Percentiles rank a stretch among this genome's conserved stretches.
Evolutionary conservation across 2,888 invertebrate species (phyloP).

Genomic region (Trissolcus japonicus): DNA sequence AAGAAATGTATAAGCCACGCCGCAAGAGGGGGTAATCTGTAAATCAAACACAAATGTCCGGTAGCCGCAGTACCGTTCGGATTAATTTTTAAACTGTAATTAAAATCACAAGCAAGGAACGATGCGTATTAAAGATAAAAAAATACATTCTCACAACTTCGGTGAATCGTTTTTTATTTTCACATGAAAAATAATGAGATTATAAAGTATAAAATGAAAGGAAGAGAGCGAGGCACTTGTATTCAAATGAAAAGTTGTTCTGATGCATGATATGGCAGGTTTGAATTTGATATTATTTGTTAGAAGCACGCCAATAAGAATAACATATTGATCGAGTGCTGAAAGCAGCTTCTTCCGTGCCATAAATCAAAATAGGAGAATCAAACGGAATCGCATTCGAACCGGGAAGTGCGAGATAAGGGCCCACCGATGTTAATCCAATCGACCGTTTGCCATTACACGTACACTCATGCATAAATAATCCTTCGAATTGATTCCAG

Average conservation of each 20-base stretch:
- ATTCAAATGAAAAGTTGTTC: no score
- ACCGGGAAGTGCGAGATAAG: conserved; percentile 37
- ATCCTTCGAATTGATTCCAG: conserved; percentile 18
- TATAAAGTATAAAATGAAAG: no score
- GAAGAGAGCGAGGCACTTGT: no score
- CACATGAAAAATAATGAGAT: no score
- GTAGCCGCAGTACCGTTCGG: neutral
- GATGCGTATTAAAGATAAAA: no score
- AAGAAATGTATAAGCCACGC: conserved; percentile 31
- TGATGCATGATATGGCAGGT: no score
- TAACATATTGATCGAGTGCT: conserved; percentile 6
- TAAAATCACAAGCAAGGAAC: neutral
- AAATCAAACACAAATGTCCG: conserved; percentile 20
- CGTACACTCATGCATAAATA: conserved; percentile 33
- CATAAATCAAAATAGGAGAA: conserved; percentile 19
- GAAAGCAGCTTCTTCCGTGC: conserved; percentile 21
- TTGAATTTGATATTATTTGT: no score
- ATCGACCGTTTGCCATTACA: conserved; percentile 32
- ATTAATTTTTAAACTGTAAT: neutral
- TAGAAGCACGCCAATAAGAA: no score
- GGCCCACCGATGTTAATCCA: conserved; percentile 26
- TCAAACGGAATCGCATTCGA: conserved; percentile 32
- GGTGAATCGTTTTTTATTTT: no score
- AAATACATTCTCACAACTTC: no score
- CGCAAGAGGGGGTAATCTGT: conserved; percentile 7